A percentile compares a stretch with the other conserved stretches of the same genome.
These are phyloP conservation scores for Antheraea assamensis DNA, from an alignment of 2,888 invertebrate species.

Conservation along the genomic window DNA sequence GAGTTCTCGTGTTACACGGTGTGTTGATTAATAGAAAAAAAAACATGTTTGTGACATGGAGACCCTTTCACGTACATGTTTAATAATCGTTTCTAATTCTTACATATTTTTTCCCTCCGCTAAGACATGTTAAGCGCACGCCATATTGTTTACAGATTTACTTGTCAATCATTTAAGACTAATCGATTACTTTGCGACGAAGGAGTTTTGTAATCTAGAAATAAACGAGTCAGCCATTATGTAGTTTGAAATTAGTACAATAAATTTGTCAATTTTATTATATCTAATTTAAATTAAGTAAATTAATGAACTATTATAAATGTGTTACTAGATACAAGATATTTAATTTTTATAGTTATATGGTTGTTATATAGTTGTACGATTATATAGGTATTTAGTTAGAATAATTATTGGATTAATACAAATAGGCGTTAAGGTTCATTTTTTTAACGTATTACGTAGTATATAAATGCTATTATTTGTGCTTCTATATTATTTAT, in stretches of 20 bases:
- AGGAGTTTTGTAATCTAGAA: background rate
- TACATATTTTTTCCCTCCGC: conserved; percentile 13
- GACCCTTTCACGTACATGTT: conserved; percentile 28
- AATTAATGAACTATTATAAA: too few species aligned
- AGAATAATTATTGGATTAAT: too few species aligned
- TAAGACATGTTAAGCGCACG: background rate
- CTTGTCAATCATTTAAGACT: background rate
- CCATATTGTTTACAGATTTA: conserved; percentile 1
- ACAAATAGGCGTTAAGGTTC: too few species aligned
- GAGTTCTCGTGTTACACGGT: conserved; percentile 56
- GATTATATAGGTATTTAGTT: too few species aligned
- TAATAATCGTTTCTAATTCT: conserved; percentile 26
- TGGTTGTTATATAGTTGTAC: too few species aligned
- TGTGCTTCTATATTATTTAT: too few species aligned
- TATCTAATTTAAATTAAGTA: background rate
- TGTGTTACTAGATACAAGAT: too few species aligned
- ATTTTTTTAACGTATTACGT: too few species aligned
- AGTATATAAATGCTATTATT: too few species aligned
- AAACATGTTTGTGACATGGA: conserved; percentile 37
- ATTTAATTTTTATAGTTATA: too few species aligned
- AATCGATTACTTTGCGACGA: background rate
- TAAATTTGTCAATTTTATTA: background rate
- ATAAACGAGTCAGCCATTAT: background rate
- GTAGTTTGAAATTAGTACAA: background rate
- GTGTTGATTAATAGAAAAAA: conserved; percentile 30